Base-by-base conservation (phyloP, 2,113 vertebrate genomes). In the Acanthochromis polyacanthus region DNA sequence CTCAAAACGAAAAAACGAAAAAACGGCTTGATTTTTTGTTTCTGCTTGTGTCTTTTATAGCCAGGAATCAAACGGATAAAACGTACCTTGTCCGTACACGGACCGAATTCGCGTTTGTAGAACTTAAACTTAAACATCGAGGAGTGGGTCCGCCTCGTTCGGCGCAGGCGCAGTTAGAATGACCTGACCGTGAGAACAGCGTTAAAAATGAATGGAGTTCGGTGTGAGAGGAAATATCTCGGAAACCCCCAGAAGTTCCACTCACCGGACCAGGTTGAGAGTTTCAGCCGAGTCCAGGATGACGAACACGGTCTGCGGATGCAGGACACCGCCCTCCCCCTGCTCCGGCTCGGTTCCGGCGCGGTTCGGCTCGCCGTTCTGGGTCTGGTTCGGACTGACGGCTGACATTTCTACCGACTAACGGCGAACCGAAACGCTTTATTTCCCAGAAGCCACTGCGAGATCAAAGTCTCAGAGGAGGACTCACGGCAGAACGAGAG, bases 221-320 rank as follows among this genome's bases (percentile, higher is more conserved):
- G 57, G 75, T 8, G 1, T 16, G n/a, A n/a, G n/a, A 30, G 4
- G 17, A 43, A 6, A 43, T 3, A 75, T 81, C 78, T 66, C 22
- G 53, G 11, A 22, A 38, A 11, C 8, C 3, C 25, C 19, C 14
- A 25, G 16, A 10, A 28, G 48, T 67, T 83, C 58, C 51, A 25
- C 90, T 89, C 80, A 92, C 91, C 76, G 89, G 65, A 92, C 75
- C 78, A 91, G 61, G 51, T 92, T 92, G 65, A 94, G 71, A 0
- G 85, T 87, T 53, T 95, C 92, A 7, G 90, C 62, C 23, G 94
- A 90, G 77, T 95, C 92, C 36, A 95, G 85, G 32, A 95, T 93
- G 48, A 95, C 91, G 43, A 91, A 94, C 20, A 95, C 94, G 45
- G 94, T 93, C 83, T 95, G 94, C 9, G 87, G 88, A 73, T 86